phyloP scores from a whole-genome alignment of 2,797 vertebrate genomes.

The Parotocinclus haroldoi region DNA sequence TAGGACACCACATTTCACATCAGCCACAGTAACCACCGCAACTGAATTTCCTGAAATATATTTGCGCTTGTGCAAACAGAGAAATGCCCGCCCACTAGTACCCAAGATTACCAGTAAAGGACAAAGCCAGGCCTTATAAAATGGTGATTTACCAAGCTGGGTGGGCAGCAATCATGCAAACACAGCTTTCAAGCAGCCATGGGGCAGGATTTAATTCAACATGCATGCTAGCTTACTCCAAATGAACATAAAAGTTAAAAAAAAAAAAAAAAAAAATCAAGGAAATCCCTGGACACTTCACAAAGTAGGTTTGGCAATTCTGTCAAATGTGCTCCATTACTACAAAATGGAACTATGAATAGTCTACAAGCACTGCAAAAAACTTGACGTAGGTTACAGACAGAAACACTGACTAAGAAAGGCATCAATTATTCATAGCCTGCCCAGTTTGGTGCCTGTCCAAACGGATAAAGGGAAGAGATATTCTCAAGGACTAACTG shows the following conservation, averaged over 20 bases:
- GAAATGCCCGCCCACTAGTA: constrained; percentile 31
- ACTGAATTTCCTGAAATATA: constrained; percentile 16
- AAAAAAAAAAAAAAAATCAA: background rate
- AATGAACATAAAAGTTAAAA: constrained; percentile 13
- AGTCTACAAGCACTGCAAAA: constrained; percentile 41
- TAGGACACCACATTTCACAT: background rate
- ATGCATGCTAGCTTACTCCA: constrained; percentile 20
- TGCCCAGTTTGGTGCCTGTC: constrained; percentile 36
- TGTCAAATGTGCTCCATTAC: constrained; percentile 39
- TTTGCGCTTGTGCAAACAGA: constrained; percentile 37
- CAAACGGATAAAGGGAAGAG: constrained; percentile 36
- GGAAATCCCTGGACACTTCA: constrained; percentile 17
- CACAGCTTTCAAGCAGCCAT: constrained; percentile 35
- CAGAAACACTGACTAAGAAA: constrained; percentile 48
- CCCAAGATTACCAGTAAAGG: constrained; percentile 31
- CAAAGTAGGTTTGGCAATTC: constrained; percentile 32
- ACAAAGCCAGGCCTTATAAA: constrained; percentile 42
- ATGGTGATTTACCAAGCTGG: constrained; percentile 32
- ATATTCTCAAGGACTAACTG: constrained; percentile 43
- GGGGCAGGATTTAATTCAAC: constrained; percentile 42
- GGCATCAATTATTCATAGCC: constrained; percentile 50
- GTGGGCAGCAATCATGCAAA: constrained; percentile 41
- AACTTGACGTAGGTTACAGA: constrained; percentile 29
- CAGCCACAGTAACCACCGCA: constrained; percentile 25
- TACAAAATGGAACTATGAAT: constrained; percentile 35